These are phyloP conservation scores for Poecilia latipinna DNA, from an alignment of 2,113 vertebrate species.

Conservation along the genomic window DNA sequence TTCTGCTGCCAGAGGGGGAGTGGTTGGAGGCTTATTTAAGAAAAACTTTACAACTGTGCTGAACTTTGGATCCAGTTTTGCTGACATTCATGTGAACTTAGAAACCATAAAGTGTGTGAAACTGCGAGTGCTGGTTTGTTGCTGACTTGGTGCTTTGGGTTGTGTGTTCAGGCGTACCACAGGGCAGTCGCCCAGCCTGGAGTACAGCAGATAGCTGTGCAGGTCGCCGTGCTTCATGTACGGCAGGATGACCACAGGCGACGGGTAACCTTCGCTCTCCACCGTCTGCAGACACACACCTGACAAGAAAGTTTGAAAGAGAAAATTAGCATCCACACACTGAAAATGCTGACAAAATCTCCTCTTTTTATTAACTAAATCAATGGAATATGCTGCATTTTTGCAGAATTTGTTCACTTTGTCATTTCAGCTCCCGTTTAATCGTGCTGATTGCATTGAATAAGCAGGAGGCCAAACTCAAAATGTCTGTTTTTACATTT, in stretches of 20 bases:
- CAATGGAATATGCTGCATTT: too few relatives aligned
- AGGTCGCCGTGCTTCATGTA: constrained; percentile 95
- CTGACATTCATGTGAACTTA: constrained; percentile 38
- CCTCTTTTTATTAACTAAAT: not conserved
- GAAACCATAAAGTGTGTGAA: constrained; percentile 14
- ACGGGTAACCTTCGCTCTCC: constrained; percentile 90
- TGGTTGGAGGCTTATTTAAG: constrained; percentile 10
- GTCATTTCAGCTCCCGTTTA: too few relatives aligned
- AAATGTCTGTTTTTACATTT: too few relatives aligned
- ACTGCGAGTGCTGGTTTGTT: constrained; percentile 3
- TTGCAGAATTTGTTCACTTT: too few relatives aligned
- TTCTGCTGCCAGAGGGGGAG: not conserved
- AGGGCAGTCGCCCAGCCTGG: constrained; percentile 88
- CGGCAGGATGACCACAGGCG: constrained; percentile 91
- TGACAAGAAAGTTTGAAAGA: constrained; percentile 59
- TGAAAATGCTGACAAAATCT: not conserved
- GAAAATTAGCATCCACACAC: not conserved
- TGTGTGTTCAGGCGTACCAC: constrained; percentile 78
- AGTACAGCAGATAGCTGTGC: constrained; percentile 94
- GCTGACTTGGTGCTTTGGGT: constrained; percentile 28
- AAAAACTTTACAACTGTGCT: constrained; percentile 16
- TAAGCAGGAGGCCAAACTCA: too few relatives aligned
- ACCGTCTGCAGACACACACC: constrained; percentile 92
- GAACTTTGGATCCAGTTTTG: constrained; percentile 52
- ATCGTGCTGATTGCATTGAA: too few relatives aligned